phyloP scores from a whole-genome alignment of 37 sponge, comb jelly and placozoan species.

The Halisarca cf. caerulea region DNA sequence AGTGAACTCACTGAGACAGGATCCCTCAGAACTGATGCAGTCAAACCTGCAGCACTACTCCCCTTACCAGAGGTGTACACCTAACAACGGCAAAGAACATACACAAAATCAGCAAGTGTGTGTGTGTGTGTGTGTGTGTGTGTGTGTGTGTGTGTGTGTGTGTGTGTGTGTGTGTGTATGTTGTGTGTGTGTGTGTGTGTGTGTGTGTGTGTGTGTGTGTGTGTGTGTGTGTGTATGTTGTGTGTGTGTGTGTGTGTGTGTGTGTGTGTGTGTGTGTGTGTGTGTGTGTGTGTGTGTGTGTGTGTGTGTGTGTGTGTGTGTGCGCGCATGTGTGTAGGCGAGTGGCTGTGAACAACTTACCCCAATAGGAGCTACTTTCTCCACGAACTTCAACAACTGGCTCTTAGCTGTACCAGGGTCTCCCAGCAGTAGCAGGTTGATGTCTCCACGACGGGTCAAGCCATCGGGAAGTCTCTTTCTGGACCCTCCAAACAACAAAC shows the following conservation, averaged over 20 bases:
- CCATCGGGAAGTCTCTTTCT: constrained; percentile 97
- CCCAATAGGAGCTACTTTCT: constrained; percentile 97
- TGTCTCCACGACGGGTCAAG: constrained; percentile 94
- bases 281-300: too few species aligned
- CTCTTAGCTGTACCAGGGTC: constrained; percentile 99
- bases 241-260: too few species aligned
- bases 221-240: too few species aligned
- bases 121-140: too few species aligned
- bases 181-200: too few species aligned
- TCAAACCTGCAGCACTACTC: constrained; percentile 99
- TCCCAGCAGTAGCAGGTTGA: constrained; percentile 95
- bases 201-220: too few species aligned
- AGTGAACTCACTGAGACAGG: constrained; percentile 73
- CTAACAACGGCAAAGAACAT: constrained; percentile 31
- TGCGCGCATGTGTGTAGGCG: too few species aligned
- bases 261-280: too few species aligned
- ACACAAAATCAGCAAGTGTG: neutral
- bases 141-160: too few species aligned
- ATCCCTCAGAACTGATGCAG: constrained; percentile 96
- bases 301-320: too few species aligned
- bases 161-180: too few species aligned
- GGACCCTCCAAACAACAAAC: constrained; percentile 95
- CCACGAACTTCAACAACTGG: constrained; percentile 99
- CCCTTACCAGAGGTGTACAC: constrained; percentile 99
- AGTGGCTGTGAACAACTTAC: constrained; percentile 64